phyloP scores from a whole-genome alignment of 2,113 vertebrate genomes.

The Sula dactylatra region DNA sequence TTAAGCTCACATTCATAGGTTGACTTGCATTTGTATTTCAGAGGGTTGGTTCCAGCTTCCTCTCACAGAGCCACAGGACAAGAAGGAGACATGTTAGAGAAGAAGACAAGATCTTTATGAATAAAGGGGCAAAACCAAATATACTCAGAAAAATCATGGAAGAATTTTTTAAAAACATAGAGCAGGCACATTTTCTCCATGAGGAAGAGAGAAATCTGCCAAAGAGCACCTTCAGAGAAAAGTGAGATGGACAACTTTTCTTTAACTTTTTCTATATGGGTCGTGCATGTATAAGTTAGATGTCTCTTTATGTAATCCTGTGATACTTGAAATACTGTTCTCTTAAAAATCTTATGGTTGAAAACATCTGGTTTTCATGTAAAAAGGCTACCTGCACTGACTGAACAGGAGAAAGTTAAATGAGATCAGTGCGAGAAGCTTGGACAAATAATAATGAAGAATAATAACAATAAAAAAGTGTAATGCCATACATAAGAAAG shows the following conservation, averaged over 20 bases:
- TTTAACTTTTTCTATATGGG: background rate
- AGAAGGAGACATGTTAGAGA: background rate
- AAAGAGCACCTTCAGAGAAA: background rate
- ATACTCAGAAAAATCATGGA: background rate
- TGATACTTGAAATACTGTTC: background rate
- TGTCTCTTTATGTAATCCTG: background rate
- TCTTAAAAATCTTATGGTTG: background rate
- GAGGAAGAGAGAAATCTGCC: background rate
- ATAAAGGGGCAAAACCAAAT: background rate
- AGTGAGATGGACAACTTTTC: background rate
- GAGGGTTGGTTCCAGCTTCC: background rate
- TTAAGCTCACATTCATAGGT: background rate
- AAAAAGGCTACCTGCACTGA: background rate
- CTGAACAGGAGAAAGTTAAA: background rate
- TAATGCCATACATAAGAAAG: background rate
- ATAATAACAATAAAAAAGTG: background rate
- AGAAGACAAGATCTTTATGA: background rate
- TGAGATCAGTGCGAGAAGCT: background rate
- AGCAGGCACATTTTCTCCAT: background rate
- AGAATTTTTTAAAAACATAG: background rate
- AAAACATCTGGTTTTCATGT: background rate
- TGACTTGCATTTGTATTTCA: background rate
- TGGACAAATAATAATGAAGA: background rate
- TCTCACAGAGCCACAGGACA: background rate
- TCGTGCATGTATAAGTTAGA: rapidly evolving